Evolutionary conservation across 2,797 vertebrate genomes (phyloP).

Genomic region (Tangara arthus): DNA sequence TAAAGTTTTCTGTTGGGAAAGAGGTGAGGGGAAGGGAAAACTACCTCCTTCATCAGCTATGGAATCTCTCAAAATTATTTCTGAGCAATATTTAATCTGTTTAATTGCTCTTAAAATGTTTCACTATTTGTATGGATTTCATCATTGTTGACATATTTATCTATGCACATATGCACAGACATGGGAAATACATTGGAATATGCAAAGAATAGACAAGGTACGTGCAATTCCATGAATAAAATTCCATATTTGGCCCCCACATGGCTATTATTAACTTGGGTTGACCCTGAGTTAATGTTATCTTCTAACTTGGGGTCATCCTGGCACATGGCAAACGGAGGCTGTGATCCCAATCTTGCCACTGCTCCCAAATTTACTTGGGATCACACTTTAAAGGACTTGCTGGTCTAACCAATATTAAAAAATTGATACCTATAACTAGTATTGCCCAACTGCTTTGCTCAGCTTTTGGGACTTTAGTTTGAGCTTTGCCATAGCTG

Average conservation of each 20-base stretch:
- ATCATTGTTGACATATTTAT: neutral
- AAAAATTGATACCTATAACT: neutral
- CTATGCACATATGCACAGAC: neutral
- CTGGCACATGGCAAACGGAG: fast-evolving
- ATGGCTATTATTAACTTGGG: fast-evolving
- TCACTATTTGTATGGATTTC: neutral
- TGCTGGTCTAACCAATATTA: neutral
- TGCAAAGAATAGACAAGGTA: neutral
- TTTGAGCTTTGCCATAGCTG: neutral
- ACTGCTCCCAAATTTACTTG: neutral
- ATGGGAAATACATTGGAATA: neutral
- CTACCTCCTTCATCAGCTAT: fast-evolving
- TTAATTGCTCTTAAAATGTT: neutral
- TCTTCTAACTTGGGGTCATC: neutral
- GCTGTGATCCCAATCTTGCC: neutral
- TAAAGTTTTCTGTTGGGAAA: neutral
- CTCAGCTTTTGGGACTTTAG: neutral
- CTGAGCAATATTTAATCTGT: neutral
- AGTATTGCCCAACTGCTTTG: neutral
- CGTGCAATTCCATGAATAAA: neutral
- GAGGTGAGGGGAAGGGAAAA: neutral
- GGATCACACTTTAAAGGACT: neutral
- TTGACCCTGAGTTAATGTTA: fast-evolving
- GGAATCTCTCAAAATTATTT: neutral
- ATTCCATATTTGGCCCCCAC: neutral